Conservation (phyloP, 2,888 invertebrate species). For the Busseola fusca region DNA sequence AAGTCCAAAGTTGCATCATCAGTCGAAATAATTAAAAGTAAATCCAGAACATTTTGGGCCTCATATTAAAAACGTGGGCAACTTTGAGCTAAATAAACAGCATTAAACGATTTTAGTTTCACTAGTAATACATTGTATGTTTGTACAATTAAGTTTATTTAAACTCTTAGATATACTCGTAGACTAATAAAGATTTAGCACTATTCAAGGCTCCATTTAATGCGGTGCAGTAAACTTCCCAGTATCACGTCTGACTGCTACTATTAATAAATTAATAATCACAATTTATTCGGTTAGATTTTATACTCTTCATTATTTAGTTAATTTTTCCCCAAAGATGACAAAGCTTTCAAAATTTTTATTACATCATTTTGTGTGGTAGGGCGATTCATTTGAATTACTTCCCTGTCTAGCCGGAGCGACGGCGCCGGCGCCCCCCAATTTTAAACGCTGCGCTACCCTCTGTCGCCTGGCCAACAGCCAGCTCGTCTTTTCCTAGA, state of each 20-base stretch:
- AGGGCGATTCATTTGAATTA: constrained; percentile 36
- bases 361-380: constrained; percentile 19
- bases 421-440: constrained; percentile 70
- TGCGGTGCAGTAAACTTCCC: not conserved
- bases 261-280: not conserved
- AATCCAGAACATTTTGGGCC: constrained; percentile 37
- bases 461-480: constrained; percentile 65
- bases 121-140: not conserved
- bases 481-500: constrained; percentile 67
- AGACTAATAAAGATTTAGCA: not conserved
- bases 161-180: too few species aligned
- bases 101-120: not conserved
- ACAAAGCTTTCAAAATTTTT: not conserved
- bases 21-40: constrained; percentile 38
- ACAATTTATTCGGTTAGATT: not conserved
- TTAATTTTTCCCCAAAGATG: not conserved
- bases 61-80: constrained; percentile 16
- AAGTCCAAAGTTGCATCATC: constrained; percentile 45
- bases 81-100: constrained; percentile 14
- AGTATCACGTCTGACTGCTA: not conserved
- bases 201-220: not conserved
- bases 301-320: not conserved
- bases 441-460: constrained; percentile 54
- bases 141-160: not conserved
- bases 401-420: constrained; percentile 45